phyloP scores from a whole-genome alignment of 2,113 vertebrate genomes.

The Tursiops truncatus region DNA sequence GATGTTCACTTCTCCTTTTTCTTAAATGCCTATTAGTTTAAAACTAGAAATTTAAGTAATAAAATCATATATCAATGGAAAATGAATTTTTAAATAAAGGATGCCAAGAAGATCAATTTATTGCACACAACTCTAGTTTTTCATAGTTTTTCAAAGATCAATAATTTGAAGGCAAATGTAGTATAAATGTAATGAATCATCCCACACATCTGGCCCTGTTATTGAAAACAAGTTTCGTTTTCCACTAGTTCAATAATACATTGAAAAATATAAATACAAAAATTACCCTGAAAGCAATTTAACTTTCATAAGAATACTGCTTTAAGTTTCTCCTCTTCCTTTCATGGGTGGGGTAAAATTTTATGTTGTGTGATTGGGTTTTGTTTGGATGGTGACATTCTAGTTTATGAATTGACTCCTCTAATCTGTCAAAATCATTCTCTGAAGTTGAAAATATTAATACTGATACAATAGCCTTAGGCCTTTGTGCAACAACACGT shows the following conservation, averaged over 20 bases:
- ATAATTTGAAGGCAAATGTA: background rate
- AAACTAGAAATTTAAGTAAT: background rate
- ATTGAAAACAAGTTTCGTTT: background rate
- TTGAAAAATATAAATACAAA: background rate
- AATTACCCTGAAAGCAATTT: background rate
- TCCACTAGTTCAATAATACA: background rate
- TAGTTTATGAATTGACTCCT: background rate
- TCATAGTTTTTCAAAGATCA: background rate
- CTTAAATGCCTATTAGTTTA: background rate
- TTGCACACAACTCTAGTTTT: background rate
- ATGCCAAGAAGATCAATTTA: background rate
- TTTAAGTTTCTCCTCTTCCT: background rate
- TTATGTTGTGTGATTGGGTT: background rate
- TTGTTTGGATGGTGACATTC: background rate
- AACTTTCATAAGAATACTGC: background rate
- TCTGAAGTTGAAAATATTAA: conserved; percentile 5
- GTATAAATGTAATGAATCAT: background rate
- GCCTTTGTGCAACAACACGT: background rate
- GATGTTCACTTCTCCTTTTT: conserved; percentile 23
- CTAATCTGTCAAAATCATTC: background rate
- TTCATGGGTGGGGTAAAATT: background rate
- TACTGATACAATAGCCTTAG: background rate
- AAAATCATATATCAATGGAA: conserved; percentile 25
- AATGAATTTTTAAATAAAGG: conserved; percentile 16
- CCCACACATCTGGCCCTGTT: background rate